Percentiles rank a stretch among this genome's conserved stretches.
Conservation (phyloP, 2,888 invertebrate genomes). For the Entomobrya multifasciata region DNA sequence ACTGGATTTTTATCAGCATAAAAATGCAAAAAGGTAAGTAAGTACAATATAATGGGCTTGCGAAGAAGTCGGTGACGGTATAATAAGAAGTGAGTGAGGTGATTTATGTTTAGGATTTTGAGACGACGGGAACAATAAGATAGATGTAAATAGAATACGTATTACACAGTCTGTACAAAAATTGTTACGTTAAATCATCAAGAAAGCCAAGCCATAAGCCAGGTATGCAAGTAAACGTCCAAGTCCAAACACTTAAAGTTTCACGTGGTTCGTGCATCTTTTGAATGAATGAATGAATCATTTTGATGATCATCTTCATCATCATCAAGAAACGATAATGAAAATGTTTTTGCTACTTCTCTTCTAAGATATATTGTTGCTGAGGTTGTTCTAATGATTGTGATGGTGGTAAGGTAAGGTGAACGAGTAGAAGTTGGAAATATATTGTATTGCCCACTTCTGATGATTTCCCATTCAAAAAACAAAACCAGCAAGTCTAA, state of each 20-base stretch:
- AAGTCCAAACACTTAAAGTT: neutral
- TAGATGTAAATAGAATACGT: neutral
- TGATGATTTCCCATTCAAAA: slow-evolving; percentile 40
- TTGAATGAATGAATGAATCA: slow-evolving; percentile 51
- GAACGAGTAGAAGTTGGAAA: neutral
- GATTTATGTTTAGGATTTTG: slow-evolving; percentile 55
- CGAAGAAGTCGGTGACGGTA: neutral
- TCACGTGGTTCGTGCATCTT: neutral
- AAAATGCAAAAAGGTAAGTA: neutral
- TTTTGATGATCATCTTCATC: slow-evolving; percentile 49
- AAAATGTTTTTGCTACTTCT: slow-evolving; percentile 51
- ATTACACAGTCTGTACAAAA: too few relatives aligned
- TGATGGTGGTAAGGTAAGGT: neutral
- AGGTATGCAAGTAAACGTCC: too few relatives aligned
- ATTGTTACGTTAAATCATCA: too few relatives aligned
- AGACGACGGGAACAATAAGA: slow-evolving; percentile 50
- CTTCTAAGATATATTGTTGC: slow-evolving; percentile 9
- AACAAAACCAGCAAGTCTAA: slow-evolving; percentile 32
- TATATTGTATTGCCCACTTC: neutral
- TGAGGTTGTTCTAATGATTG: neutral
- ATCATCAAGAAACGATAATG: slow-evolving; percentile 53
- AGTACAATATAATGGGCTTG: neutral
- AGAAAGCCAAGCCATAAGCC: too few relatives aligned
- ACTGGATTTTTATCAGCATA: slow-evolving; percentile 29
- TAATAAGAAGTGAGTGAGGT: slow-evolving; percentile 15